Base-by-base conservation (phyloP, 1,140 invertebrate species). In the Semibalanus balanoides region DNA sequence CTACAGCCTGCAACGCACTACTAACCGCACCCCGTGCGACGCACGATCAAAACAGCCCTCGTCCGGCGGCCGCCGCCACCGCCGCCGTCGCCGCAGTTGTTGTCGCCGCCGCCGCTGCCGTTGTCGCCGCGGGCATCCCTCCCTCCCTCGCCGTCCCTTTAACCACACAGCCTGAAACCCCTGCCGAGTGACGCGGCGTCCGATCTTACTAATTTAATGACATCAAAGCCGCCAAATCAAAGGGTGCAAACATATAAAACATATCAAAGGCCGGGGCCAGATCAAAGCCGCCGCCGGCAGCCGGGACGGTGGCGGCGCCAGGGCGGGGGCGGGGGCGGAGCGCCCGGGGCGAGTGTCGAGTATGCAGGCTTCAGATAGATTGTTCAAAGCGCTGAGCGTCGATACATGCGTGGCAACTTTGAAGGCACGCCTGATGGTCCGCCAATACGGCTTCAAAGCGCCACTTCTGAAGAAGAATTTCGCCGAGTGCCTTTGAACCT, bases 191-290 rank as follows among this genome's bases (percentile, higher is more conserved):
- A 14, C 35, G 14, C 51, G 51, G 14, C 14, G 11, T 19, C 51
- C 51, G 51, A 64, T 64, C 51, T 64, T 7, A 64, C 51, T 64
- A 64, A 64, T 64, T 64, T 64, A 64, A 64, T 64, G 51, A 64
- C 51, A 64, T 64, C 51, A 64, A 64, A 64, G 51, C 51, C 1
- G 51, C 51, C 51, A 64, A 64, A 64, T 64, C 51, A 64, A 64
- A 64, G 51, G 51, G 51, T 64, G 51, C 51, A 64, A 64, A 64
- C 51, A 64, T 64, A 64, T 64, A 64, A 64, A 64, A 64, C 51
- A 64, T 64, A 64, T 64, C 51, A 64, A 64, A 64, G 51, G 51
- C 51, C 51, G 11, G 14, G 22, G 22, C 51, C 51, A 64, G 22
- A 22, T 64, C 51, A 64, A 64, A 64, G 51, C 7, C 14, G 17